Evolutionary conservation across 2,888 invertebrate species (phyloP).

Genomic region (Erpobdella octoculata): DNA sequence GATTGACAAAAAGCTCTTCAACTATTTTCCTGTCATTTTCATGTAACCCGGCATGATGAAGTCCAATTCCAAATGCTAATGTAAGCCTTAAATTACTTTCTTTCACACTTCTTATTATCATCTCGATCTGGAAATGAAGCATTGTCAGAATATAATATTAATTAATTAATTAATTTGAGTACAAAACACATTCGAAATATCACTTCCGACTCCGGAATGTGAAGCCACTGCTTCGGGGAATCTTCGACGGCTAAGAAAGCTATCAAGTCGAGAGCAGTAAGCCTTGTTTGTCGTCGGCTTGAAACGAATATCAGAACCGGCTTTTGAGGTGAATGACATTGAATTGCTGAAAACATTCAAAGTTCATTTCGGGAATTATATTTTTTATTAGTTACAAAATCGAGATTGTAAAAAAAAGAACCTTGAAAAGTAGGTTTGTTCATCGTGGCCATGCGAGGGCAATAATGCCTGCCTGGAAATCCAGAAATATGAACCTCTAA

Average conservation of each 20-base stretch:
- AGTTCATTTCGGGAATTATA: background rate
- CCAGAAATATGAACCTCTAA: constrained; percentile 87
- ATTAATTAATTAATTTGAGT: background rate
- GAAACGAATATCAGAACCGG: constrained; percentile 84
- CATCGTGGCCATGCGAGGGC: constrained; percentile 98
- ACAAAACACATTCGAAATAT: constrained; percentile 25
- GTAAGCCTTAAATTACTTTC: constrained; percentile 87
- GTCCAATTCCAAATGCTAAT: constrained; percentile 90
- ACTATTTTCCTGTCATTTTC: constrained; percentile 82
- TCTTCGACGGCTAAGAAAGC: constrained; percentile 72
- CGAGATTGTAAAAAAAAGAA: constrained; percentile 40
- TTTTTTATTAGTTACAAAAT: background rate
- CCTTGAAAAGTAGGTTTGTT: constrained; percentile 92
- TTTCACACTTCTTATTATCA: constrained; percentile 55
- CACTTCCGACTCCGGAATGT: constrained; percentile 70
- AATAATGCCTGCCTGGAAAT: constrained; percentile 94
- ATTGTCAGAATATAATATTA: background rate
- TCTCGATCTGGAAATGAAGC: constrained; percentile 61
- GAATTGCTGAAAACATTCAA: constrained; percentile 60
- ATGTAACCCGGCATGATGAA: constrained; percentile 94
- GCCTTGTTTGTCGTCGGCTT: constrained; percentile 85
- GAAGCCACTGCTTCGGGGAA: constrained; percentile 88
- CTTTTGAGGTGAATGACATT: constrained; percentile 80
- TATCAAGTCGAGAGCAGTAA: constrained; percentile 87
- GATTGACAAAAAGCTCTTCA: constrained; percentile 85